Conservation (phyloP, 2,113 vertebrate species). For the Takifugu flavidus region DNA sequence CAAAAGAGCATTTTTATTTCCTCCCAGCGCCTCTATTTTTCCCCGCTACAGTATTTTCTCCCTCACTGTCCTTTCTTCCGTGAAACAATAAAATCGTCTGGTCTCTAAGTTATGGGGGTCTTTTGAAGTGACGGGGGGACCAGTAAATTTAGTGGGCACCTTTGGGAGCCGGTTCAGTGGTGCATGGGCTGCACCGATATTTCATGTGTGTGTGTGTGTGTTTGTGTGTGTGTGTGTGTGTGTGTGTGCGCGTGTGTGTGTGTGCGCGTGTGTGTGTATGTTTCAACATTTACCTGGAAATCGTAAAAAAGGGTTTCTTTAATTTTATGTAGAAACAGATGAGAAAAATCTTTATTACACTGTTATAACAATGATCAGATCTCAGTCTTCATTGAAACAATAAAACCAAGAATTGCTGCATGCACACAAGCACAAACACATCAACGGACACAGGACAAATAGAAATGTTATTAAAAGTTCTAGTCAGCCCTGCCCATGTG, state of each 20-base stretch:
- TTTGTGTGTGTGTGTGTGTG: background rate
- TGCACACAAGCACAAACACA: too few species aligned
- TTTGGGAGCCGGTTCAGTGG: slow-evolving; percentile 80
- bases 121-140: slow-evolving; percentile 90
- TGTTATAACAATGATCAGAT: too few species aligned
- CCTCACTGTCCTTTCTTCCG: slow-evolving; percentile 77
- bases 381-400: too few species aligned
- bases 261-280: too few species aligned
- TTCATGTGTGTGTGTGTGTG: slow-evolving; percentile 53
- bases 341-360: too few species aligned
- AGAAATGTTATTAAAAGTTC: too few species aligned
- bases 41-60: slow-evolving; percentile 53
- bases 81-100: slow-evolving; percentile 88
- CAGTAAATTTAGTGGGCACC: slow-evolving; percentile 94
- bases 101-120: slow-evolving; percentile 84
- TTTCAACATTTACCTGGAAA: too few species aligned
- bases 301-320: too few species aligned
- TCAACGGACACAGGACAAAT: too few species aligned
- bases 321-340: too few species aligned
- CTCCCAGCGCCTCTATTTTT: slow-evolving; percentile 74
- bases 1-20: slow-evolving; percentile 69
- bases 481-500: too few species aligned
- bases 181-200: slow-evolving; percentile 69
- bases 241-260: slow-evolving; percentile 1
- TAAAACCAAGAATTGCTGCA: too few species aligned